These are phyloP conservation scores for Poeciliopsis presidionis DNA, from an alignment of 2,797 vertebrate genomes.

Conservation along the genomic window DNA sequence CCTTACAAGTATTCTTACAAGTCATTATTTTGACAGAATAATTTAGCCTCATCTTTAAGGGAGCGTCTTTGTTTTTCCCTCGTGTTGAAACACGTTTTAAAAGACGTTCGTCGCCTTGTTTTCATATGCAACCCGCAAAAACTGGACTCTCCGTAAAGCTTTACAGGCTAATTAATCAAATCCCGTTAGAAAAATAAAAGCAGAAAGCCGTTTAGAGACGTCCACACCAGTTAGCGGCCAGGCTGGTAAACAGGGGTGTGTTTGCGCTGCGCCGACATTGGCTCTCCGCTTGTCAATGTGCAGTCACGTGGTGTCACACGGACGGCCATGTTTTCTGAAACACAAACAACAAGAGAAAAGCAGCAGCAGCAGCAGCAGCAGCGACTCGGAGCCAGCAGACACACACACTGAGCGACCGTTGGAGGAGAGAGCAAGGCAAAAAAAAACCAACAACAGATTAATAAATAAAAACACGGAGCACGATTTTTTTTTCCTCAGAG, in stretches of 20 bases:
- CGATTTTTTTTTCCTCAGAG: constrained; percentile 63
- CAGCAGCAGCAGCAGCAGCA: constrained; percentile 39
- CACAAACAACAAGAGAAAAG: constrained; percentile 90
- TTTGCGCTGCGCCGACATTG: constrained; percentile 66
- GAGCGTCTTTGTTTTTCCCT: constrained; percentile 2
- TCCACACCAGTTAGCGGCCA: background rate
- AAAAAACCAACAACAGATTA: constrained; percentile 3
- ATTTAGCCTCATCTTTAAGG: background rate
- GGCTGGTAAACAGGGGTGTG: constrained; percentile 64
- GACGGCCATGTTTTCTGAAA: constrained; percentile 93
- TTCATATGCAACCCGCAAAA: background rate
- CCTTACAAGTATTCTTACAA: background rate
- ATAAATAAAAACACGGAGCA: constrained; percentile 68
- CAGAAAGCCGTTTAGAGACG: constrained; percentile 1
- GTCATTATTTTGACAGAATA: background rate
- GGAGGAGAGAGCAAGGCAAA: constrained; percentile 68
- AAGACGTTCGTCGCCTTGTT: background rate
- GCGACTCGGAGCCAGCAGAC: constrained; percentile 78
- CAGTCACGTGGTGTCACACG: constrained; percentile 79
- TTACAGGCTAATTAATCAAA: background rate
- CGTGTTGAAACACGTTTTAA: background rate
- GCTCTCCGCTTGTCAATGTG: constrained; percentile 70
- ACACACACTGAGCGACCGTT: constrained; percentile 83
- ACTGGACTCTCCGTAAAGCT: too few species aligned
- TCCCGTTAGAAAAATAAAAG: background rate